Conservation (phyloP, 2,888 invertebrate species). For the Hipparchia sbordonii region DNA sequence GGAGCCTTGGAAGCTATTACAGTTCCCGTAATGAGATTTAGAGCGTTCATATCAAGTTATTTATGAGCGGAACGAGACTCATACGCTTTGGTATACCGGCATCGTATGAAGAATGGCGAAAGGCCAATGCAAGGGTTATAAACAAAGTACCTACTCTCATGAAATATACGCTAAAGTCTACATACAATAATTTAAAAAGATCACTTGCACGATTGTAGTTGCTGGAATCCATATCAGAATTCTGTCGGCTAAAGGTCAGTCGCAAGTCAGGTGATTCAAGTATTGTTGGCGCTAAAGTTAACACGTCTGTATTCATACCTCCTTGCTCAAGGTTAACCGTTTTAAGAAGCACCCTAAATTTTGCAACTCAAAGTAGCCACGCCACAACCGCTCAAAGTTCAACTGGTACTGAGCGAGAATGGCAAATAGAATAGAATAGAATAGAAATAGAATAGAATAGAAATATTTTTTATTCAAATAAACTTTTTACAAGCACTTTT, state of each 20-base stretch:
- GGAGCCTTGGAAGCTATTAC: constrained; percentile 76
- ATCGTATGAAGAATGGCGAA: constrained; percentile 25
- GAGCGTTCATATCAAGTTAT: constrained; percentile 79
- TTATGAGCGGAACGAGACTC: constrained; percentile 67
- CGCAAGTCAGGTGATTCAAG: neutral
- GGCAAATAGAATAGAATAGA: too few relatives aligned
- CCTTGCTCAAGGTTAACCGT: too few relatives aligned
- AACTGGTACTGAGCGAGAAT: too few relatives aligned
- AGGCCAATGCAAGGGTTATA: constrained; percentile 18
- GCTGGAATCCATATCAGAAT: neutral
- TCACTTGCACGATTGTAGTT: neutral
- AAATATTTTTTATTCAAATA: too few relatives aligned
- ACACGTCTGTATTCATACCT: too few relatives aligned
- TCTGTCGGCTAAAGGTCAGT: neutral
- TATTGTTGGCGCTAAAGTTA: too few relatives aligned
- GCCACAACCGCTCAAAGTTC: too few relatives aligned
- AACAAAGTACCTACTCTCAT: constrained; percentile 6
- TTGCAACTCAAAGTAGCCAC: too few relatives aligned
- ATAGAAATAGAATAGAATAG: too few relatives aligned
- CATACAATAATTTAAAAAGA: neutral
- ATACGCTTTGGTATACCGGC: constrained; percentile 41
- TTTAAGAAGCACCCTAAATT: too few relatives aligned
- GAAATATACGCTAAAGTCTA: neutral
- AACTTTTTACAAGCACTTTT: too few relatives aligned
- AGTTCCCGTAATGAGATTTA: constrained; percentile 78